A percentile compares a stretch with the other conserved stretches of the same genome.
phyloP scores from a whole-genome alignment of 2,888 invertebrate genomes.

The Crossocerus cetratus region DNA sequence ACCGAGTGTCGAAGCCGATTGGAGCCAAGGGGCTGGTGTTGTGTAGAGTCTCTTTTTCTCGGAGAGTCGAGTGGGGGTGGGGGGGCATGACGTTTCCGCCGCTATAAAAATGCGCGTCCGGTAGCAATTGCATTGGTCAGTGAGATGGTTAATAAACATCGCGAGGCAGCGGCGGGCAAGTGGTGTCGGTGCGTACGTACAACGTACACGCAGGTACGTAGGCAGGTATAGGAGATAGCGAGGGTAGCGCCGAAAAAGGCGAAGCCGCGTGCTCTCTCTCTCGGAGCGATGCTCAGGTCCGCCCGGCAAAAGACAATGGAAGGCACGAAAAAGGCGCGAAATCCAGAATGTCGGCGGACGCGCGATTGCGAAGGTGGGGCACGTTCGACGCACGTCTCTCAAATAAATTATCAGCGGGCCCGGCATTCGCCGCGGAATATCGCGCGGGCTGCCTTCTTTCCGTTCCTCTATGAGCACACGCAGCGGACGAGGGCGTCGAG shows the following conservation, averaged over 20 bases:
- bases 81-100: slow-evolving; percentile 58
- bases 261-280: slow-evolving; percentile 15
- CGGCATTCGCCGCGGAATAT: slow-evolving; percentile 62
- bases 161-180: slow-evolving; percentile 24
- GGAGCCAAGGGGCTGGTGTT: neutral
- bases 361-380: slow-evolving; percentile 68
- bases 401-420: slow-evolving; percentile 70
- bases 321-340: slow-evolving; percentile 66
- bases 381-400: slow-evolving; percentile 73
- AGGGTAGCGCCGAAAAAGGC: slow-evolving; percentile 52
- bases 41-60: no score
- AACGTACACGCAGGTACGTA: neutral
- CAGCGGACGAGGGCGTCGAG: neutral
- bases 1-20: slow-evolving; percentile 20
- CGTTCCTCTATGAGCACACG: neutral
- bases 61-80: neutral
- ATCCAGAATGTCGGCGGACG: slow-evolving; percentile 62
- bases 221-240: neutral
- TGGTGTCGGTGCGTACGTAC: no score
- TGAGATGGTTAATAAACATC: slow-evolving; percentile 57
- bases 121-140: slow-evolving; percentile 46
- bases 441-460: slow-evolving; percentile 30
- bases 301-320: slow-evolving; percentile 56
- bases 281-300: no score
- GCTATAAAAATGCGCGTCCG: slow-evolving; percentile 62